Evolutionary conservation across 2,888 invertebrate genomes (phyloP).

Genomic region (Ectropis crepuscularia): DNA sequence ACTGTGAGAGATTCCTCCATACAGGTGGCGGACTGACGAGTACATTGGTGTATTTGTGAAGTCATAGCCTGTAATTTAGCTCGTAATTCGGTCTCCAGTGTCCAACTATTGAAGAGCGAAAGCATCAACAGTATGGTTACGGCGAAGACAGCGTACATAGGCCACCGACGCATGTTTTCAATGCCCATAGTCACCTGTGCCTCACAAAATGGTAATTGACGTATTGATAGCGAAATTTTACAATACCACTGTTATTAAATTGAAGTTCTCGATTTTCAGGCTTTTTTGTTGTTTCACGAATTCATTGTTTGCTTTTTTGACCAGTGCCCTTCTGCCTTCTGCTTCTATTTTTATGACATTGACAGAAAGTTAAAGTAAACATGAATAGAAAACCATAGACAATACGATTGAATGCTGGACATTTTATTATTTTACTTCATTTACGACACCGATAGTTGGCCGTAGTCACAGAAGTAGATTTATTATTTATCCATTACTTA

Average conservation of each 20-base stretch:
- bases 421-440: too few relatives aligned
- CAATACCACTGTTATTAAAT: not conserved
- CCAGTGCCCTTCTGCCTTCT: not conserved
- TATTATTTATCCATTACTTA: too few relatives aligned
- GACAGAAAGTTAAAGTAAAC: not conserved
- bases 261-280: not conserved
- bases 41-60: slow-evolving; percentile 73
- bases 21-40: slow-evolving; percentile 71
- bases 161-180: slow-evolving; percentile 83
- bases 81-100: slow-evolving; percentile 73
- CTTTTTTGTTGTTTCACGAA: not conserved
- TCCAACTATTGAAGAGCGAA: slow-evolving; percentile 80
- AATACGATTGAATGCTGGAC: not conserved
- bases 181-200: slow-evolving; percentile 67
- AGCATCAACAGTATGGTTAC: slow-evolving; percentile 74
- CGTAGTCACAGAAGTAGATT: too few relatives aligned
- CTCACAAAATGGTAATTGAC: slow-evolving; percentile 7
- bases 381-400: not conserved
- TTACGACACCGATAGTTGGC: too few relatives aligned
- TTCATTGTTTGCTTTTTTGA: not conserved
- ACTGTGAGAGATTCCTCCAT: slow-evolving; percentile 74
- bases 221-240: not conserved
- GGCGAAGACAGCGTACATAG: slow-evolving; percentile 76
- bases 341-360: not conserved
- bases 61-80: slow-evolving; percentile 66